phyloP scores from a whole-genome alignment of 2,888 invertebrate genomes.

The Drosophila siamana region DNA sequence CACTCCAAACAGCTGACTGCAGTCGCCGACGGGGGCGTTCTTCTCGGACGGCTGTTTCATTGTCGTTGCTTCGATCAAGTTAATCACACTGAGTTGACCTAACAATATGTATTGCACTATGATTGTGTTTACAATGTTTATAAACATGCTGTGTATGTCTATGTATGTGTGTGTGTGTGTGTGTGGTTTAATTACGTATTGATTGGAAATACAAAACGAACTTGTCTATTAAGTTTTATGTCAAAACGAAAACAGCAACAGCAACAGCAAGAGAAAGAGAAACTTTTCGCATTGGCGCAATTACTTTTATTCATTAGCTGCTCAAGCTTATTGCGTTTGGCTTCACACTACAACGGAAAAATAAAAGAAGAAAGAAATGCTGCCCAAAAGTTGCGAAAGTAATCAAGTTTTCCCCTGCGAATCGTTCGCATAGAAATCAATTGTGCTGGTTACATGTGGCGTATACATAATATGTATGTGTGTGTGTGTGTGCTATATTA shows the following conservation, averaged over 20 bases:
- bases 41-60: not conserved
- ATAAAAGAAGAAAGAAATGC: too few relatives aligned
- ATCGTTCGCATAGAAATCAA: too few relatives aligned
- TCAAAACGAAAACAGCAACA: not conserved
- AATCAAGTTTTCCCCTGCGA: constrained; percentile 10
- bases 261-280: not conserved
- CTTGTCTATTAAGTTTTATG: not conserved
- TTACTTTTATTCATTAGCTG: constrained; percentile 51
- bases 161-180: too few relatives aligned
- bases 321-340: constrained; percentile 49
- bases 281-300: constrained; percentile 11
- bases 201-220: constrained; percentile 21
- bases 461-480: not conserved
- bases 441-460: not conserved
- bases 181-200: not conserved
- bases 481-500: too few relatives aligned
- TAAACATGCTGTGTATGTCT: constrained; percentile 20
- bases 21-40: constrained; percentile 2
- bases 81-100: not conserved
- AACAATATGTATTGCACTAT: constrained; percentile 13
- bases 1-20: constrained; percentile 6
- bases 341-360: not conserved
- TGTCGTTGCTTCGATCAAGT: not conserved
- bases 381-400: constrained; percentile 20
- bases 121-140: not conserved